Conservation (phyloP, 2,888 invertebrate genomes). For the Stegophylla sp. region DNA sequence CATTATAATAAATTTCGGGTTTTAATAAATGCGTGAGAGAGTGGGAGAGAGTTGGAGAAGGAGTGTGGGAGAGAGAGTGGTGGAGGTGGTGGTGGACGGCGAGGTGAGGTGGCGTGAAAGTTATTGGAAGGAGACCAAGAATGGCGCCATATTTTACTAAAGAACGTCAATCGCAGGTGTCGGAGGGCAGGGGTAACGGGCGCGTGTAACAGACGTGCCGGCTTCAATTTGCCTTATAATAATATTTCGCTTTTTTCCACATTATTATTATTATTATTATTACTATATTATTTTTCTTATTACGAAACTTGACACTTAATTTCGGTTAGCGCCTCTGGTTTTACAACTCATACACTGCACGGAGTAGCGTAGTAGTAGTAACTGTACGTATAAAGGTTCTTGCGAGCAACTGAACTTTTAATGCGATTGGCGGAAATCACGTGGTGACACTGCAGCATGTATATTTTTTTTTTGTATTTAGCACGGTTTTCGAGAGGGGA, state of each 20-base stretch:
- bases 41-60: background rate
- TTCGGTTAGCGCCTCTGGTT: conserved; percentile 10
- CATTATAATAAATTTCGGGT: conserved; percentile 58
- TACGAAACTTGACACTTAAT: conserved; percentile 52
- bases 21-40: conserved; percentile 54
- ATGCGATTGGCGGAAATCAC: conserved; percentile 19
- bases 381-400: background rate
- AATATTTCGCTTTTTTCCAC: conserved; percentile 14
- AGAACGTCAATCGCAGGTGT: conserved; percentile 59
- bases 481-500: background rate
- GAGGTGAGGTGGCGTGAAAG: conserved; percentile 53
- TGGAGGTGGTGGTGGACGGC: too few relatives aligned
- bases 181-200: conserved; percentile 17
- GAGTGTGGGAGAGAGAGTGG: too few relatives aligned
- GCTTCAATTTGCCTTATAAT: conserved; percentile 57
- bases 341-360: conserved; percentile 8
- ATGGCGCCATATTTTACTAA: conserved; percentile 58
- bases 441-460: background rate
- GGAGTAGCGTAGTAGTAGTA: background rate
- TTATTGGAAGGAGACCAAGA: conserved; percentile 59
- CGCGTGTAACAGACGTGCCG: conserved; percentile 55
- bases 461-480: background rate
- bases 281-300: conserved; percentile 37
- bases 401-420: background rate
- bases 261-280: conserved; percentile 19